phyloP scores from a whole-genome alignment of 1,140 invertebrate species.

The Sycophila sp. region DNA sequence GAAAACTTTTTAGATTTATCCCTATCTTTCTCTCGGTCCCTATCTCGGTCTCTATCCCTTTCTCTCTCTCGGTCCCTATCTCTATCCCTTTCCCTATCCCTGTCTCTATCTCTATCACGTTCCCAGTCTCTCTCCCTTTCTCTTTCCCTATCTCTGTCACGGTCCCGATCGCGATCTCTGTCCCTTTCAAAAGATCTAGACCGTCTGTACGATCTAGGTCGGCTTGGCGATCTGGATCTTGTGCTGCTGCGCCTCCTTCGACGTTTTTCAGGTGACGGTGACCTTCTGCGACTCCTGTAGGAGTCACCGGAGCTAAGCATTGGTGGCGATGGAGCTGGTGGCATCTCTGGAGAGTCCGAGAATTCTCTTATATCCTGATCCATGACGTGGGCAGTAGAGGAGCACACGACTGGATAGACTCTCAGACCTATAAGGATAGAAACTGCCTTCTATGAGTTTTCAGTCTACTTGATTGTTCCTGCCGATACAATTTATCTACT shows the following conservation, averaged over 20 bases:
- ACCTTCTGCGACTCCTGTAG: conserved; percentile 55
- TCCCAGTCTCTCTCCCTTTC: conserved; percentile 49
- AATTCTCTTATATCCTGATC: conserved; percentile 15
- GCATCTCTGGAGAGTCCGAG: conserved; percentile 53
- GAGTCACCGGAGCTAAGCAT: conserved; percentile 53
- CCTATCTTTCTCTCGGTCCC: conserved; percentile 47
- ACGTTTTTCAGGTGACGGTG: conserved; percentile 55
- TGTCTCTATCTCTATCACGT: conserved; percentile 45
- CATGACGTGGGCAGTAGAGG: conserved; percentile 12
- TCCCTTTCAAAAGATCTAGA: conserved; percentile 52
- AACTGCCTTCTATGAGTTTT: conserved; percentile 67
- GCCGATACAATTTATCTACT: conserved; percentile 48
- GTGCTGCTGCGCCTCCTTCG: conserved; percentile 53
- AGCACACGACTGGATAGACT: conserved; percentile 42
- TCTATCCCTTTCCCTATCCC: conserved; percentile 47
- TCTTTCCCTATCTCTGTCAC: conserved; percentile 52
- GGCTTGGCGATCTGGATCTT: conserved; percentile 46
- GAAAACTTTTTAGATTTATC: conserved; percentile 50
- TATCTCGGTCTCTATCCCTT: conserved; percentile 46
- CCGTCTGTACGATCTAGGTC: conserved; percentile 47
- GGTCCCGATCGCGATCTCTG: conserved; percentile 20
- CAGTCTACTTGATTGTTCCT: conserved; percentile 43
- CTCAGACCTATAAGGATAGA: conserved; percentile 66
- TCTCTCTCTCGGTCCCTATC: conserved; percentile 47
- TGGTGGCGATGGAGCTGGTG: conserved; percentile 59